These are phyloP conservation scores for Cyanocitta stelleri DNA, from an alignment of 2,113 vertebrate genomes.

Conservation along the genomic window DNA sequence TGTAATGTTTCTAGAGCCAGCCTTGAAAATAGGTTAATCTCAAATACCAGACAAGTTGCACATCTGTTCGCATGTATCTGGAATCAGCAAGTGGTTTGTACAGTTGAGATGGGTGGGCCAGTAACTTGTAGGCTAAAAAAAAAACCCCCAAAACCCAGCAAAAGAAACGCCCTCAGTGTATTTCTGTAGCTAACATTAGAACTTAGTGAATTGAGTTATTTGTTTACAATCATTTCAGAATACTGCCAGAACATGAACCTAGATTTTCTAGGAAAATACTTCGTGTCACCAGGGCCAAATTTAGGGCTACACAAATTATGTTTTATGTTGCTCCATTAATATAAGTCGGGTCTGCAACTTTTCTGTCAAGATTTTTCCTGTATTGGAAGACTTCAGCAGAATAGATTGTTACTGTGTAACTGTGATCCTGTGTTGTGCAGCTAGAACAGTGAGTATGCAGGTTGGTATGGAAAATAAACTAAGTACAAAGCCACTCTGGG, in stretches of 20 bases:
- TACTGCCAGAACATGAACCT: background rate
- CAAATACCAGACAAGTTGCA: background rate
- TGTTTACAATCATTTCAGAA: background rate
- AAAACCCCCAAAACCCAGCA: fast-evolving
- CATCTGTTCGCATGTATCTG: background rate
- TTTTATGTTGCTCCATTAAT: background rate
- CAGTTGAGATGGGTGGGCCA: background rate
- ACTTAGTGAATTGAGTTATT: background rate
- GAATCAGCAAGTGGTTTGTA: background rate
- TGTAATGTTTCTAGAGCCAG: background rate
- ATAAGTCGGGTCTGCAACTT: background rate
- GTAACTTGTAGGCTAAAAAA: background rate
- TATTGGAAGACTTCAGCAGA: background rate
- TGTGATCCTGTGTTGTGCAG: background rate
- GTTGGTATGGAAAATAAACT: background rate
- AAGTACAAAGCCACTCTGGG: background rate
- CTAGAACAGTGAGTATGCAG: background rate
- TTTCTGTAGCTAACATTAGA: background rate
- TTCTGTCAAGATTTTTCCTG: background rate
- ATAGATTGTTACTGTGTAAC: background rate
- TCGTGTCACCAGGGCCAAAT: background rate
- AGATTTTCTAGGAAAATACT: background rate
- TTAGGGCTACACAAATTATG: background rate
- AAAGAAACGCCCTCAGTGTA: background rate
- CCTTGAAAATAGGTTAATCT: background rate